Evolutionary conservation across 2,113 vertebrate species (phyloP).

Genomic region (Muntiacus muntjak): DNA sequence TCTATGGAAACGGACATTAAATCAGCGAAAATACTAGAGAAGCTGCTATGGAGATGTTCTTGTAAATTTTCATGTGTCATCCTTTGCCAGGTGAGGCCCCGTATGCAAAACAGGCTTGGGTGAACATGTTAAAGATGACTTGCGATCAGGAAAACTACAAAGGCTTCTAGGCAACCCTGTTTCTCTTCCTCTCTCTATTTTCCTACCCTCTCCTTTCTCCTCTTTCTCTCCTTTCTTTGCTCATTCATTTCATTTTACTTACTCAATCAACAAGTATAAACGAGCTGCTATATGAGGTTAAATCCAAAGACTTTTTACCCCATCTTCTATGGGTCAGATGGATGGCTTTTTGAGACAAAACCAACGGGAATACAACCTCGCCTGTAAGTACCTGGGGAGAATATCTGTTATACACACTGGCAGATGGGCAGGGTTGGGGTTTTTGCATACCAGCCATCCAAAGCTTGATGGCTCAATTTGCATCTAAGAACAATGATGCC

Average conservation of each 20-base stretch:
- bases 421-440: neutral
- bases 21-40: conserved; percentile 24
- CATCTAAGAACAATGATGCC: neutral
- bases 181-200: neutral
- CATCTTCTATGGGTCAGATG: neutral
- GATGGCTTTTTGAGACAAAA: neutral
- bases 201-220: neutral
- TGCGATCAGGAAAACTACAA: neutral
- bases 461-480: neutral
- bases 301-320: too few species aligned
- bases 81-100: neutral
- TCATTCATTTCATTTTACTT: neutral
- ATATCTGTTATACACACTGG: neutral
- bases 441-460: neutral
- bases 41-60: neutral
- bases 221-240: neutral
- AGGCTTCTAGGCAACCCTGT: neutral
- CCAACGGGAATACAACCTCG: neutral
- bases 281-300: neutral
- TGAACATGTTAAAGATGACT: neutral
- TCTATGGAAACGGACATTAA: conserved; percentile 36
- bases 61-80: neutral
- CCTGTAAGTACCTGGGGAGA: neutral
- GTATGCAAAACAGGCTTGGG: neutral
- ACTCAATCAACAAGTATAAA: neutral